Conservation (phyloP, 2,888 invertebrate species). For the Pandemis cinnamomeana region DNA sequence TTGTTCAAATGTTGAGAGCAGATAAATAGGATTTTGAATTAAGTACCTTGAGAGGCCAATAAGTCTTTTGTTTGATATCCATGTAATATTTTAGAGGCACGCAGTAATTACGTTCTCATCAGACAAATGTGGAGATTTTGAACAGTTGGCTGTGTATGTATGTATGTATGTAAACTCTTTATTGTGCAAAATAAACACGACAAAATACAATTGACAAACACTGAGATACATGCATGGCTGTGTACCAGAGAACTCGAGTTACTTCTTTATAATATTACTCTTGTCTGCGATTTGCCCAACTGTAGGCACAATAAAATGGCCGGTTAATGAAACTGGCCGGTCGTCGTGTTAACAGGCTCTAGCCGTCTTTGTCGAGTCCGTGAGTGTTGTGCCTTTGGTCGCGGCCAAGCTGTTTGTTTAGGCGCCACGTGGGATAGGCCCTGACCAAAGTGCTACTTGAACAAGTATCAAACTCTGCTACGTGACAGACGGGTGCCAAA, state of each 20-base stretch:
- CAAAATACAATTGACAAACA: too few relatives aligned
- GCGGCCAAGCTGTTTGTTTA: slow-evolving; percentile 32
- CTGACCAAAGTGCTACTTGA: slow-evolving; percentile 18
- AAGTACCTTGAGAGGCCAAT: not conserved
- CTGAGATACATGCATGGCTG: too few relatives aligned
- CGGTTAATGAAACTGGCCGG: slow-evolving; percentile 8
- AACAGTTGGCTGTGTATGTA: too few relatives aligned
- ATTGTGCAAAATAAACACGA: too few relatives aligned
- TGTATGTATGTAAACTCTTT: too few relatives aligned
- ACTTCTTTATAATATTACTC: not conserved
- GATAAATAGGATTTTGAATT: slow-evolving; percentile 34
- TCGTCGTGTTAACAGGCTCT: slow-evolving; percentile 12
- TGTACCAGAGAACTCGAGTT: too few relatives aligned
- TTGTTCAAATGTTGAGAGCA: slow-evolving; percentile 21
- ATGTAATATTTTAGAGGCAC: not conserved
- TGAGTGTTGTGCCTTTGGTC: slow-evolving; percentile 7
- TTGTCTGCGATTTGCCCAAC: not conserved
- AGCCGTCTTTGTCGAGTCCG: slow-evolving; percentile 16
- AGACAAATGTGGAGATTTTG: too few relatives aligned
- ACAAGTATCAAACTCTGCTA: slow-evolving; percentile 10
- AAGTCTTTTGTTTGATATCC: not conserved
- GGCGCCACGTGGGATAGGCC: slow-evolving; percentile 8
- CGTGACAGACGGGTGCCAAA: slow-evolving; percentile 8
- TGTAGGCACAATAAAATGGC: slow-evolving; percentile 4
- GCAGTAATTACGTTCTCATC: too few relatives aligned